phyloP scores from a whole-genome alignment of 2,888 invertebrate species.

The Galerucella nymphaeae region DNA sequence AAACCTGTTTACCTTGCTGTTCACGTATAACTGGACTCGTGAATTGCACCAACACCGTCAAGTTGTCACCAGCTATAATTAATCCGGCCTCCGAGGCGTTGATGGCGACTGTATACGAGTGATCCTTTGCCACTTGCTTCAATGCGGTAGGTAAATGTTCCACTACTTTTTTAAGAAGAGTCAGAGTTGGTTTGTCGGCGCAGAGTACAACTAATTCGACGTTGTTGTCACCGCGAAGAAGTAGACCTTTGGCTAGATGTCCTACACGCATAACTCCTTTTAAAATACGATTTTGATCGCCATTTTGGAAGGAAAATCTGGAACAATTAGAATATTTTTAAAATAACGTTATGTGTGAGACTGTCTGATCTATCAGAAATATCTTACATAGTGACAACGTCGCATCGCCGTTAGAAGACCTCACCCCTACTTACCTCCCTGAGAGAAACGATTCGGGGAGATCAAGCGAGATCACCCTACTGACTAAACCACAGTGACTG shows the following conservation, averaged over 20 bases:
- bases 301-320: slow-evolving; percentile 76
- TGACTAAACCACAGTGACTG: too few relatives aligned
- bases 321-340: slow-evolving; percentile 33
- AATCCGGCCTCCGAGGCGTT: slow-evolving; percentile 88
- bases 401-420: too few relatives aligned
- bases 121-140: slow-evolving; percentile 75
- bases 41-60: slow-evolving; percentile 87
- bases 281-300: slow-evolving; percentile 76
- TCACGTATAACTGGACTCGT: slow-evolving; percentile 95
- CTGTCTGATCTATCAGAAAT: too few relatives aligned
- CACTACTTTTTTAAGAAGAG: slow-evolving; percentile 84
- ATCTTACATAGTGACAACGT: too few relatives aligned
- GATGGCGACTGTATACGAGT: slow-evolving; percentile 86
- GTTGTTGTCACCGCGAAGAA: slow-evolving; percentile 88
- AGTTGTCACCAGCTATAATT: slow-evolving; percentile 82
- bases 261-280: slow-evolving; percentile 98
- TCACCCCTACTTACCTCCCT: too few relatives aligned
- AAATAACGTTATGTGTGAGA: too few relatives aligned
- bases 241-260: slow-evolving; percentile 87
- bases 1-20: slow-evolving; percentile 70
- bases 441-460: too few relatives aligned
- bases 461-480: too few relatives aligned
- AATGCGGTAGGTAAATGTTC: slow-evolving; percentile 86
- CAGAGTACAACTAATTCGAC: slow-evolving; percentile 95
- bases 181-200: slow-evolving; percentile 91